Percentiles rank a stretch among this genome's conserved stretches.
These are phyloP conservation scores for Lepidostoma basale DNA, from an alignment of 1,140 invertebrate species.

Conservation along the genomic window DNA sequence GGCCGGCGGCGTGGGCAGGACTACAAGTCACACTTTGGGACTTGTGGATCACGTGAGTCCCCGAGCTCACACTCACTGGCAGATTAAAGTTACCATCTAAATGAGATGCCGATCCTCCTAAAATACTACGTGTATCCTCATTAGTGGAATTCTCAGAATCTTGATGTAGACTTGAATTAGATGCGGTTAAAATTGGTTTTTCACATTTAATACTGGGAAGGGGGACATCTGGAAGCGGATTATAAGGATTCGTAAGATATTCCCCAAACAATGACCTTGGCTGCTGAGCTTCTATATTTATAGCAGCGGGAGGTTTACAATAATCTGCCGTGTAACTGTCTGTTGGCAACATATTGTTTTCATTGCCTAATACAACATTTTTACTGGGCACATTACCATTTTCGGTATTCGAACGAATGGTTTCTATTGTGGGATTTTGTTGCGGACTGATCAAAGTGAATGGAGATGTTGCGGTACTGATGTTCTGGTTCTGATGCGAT, in stretches of 20 bases:
- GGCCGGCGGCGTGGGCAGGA: conserved; percentile 51
- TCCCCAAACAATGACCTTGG: conserved; percentile 60
- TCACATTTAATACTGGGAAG: conserved; percentile 4
- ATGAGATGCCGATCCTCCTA: background rate
- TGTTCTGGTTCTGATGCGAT: conserved; percentile 47
- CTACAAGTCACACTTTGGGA: conserved; percentile 56
- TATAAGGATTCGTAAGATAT: conserved; percentile 63
- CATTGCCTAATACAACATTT: background rate
- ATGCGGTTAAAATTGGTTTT: background rate
- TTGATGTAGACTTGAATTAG: background rate
- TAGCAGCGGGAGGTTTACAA: background rate
- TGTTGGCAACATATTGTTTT: background rate
- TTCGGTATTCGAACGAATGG: background rate
- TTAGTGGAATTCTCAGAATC: background rate
- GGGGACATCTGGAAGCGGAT: conserved; percentile 40
- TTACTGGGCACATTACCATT: background rate
- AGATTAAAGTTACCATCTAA: conserved; percentile 31
- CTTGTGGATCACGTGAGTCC: conserved; percentile 46
- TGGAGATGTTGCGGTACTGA: conserved; percentile 43
- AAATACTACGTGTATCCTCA: background rate
- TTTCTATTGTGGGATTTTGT: conserved; percentile 22
- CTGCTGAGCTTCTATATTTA: conserved; percentile 45
- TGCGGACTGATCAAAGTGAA: conserved; percentile 37
- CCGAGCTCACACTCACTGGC: background rate
- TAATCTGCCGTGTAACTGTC: background rate